Percentiles rank a stretch among this genome's conserved stretches.
These are phyloP conservation scores for Drosophila villosipedis DNA, from an alignment of 2,888 invertebrate genomes.

Conservation along the genomic window DNA sequence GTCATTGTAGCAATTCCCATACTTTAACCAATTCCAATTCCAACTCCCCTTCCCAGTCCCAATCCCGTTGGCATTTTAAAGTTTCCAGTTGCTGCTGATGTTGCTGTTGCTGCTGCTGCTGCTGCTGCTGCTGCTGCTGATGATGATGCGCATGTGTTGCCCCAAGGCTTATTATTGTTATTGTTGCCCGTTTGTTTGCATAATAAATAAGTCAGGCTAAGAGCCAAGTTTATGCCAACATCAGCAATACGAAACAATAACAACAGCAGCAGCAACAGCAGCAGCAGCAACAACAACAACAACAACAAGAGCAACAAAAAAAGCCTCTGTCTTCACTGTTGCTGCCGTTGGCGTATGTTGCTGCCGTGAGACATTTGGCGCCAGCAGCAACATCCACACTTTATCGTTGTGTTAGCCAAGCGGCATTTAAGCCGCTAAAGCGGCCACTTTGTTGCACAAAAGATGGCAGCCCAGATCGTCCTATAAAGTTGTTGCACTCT, in stretches of 20 bases:
- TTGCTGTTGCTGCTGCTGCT: conserved; percentile 21
- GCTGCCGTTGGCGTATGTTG: conserved; percentile 9
- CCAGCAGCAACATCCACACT: conserved; percentile 28
- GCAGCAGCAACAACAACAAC: neutral
- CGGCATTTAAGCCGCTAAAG: conserved; percentile 38
- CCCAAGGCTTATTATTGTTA: conserved; percentile 35
- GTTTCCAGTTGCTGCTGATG: conserved; percentile 25
- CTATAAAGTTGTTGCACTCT: conserved; percentile 27
- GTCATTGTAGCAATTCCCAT: conserved; percentile 15
- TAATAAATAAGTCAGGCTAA: conserved; percentile 50
- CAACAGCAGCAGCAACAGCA: neutral
- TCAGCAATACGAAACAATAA: conserved; percentile 32
- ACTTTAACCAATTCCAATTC: conserved; percentile 7
- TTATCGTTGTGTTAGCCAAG: conserved; percentile 18
- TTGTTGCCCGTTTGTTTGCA: conserved; percentile 49
- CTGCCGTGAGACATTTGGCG: conserved; percentile 41
- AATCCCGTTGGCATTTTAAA: conserved; percentile 19
- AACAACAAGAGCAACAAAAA: neutral
- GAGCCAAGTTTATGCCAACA: conserved; percentile 51
- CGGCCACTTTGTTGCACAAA: conserved; percentile 33
- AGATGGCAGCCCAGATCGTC: conserved; percentile 13
- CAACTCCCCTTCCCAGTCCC: conserved; percentile 7
- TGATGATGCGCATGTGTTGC: conserved; percentile 45
- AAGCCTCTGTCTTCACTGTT: neutral
- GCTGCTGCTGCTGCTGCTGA: conserved; percentile 25